Base-by-base conservation (phyloP, 1,140 invertebrate genomes). In the Phymorhynchus buccinoides region DNA sequence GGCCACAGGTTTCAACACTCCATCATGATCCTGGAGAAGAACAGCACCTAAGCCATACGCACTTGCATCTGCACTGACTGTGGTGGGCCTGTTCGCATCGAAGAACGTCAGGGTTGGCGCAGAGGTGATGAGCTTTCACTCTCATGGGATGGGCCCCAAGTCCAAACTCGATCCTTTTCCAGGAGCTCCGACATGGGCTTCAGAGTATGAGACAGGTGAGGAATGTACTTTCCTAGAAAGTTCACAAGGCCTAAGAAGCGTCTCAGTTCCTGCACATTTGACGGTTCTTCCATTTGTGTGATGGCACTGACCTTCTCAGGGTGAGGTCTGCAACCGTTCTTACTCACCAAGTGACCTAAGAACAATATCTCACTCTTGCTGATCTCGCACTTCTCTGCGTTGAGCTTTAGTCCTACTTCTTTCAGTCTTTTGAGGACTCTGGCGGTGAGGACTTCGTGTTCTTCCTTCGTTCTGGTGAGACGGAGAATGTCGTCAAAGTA, bases 331-430 rank as follows among this genome's bases (percentile, higher is more conserved):
- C 66, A 35, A 6, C 84, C 84, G 27, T 79, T 71, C 6, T 27
- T n/a, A 41, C 48, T 81, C 66, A 86, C 81, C 1, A 71, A 18
- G 32, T 86, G 87, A 3, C 88, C 87, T 62, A 87, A 78, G 42
- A 82, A 87, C 27, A 75, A 32, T 7, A 86, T 41, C 41, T 85
- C 75, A 27, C 22, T 22, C 41, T 80, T 78, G 14, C 62, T 30
- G 79, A 93, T 91, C 32, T 89, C 73, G 88, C 92, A 91, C 88
- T 94, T 94, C 62, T 90, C 86, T 35, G 84, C 88, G 78, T 93
- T 93, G 2, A 94, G 66, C 35, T 75, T 89, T 6, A 93, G 42
- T 35, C 89, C 88, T n/a, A 84, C 73, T 66, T 88, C 84, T 66
- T 87, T 14, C 0, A 92, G 86, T 39, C 71, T 66, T 30, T 86